Conservation (phyloP, 2,888 invertebrate genomes). For the Notodonta ziczac region DNA sequence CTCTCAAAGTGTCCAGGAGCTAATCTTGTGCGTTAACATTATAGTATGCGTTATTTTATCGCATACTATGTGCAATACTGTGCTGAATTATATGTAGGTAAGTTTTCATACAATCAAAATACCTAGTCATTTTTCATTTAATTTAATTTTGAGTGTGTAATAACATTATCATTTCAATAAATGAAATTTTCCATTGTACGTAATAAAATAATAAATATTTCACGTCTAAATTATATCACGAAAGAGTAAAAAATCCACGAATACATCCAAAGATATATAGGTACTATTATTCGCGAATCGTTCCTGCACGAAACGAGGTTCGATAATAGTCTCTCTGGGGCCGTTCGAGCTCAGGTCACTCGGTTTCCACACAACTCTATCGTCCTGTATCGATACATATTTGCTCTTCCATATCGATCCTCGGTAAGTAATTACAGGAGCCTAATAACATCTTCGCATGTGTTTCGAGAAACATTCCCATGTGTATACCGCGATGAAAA, state of each 20-base stretch:
- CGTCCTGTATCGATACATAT: slow-evolving; percentile 54
- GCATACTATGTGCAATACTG: slow-evolving; percentile 21
- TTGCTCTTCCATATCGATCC: slow-evolving; percentile 51
- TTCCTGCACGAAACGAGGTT: slow-evolving; percentile 57
- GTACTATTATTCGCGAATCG: slow-evolving; percentile 44
- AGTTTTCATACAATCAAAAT: no score
- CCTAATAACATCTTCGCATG: slow-evolving; percentile 58
- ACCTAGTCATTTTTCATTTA: no score
- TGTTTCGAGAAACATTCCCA: slow-evolving; percentile 45
- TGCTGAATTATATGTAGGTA: slow-evolving; percentile 1
- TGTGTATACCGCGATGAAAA: slow-evolving; percentile 37
- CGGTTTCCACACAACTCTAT: slow-evolving; percentile 58
- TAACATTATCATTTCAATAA: no score
- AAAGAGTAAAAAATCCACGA: slow-evolving; percentile 34
- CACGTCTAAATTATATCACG: slow-evolving; percentile 14
- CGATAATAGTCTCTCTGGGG: slow-evolving; percentile 66
- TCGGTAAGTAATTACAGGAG: slow-evolving; percentile 64
- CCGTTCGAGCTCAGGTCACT: slow-evolving; percentile 61
- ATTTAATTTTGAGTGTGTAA: no score
- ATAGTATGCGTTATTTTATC: slow-evolving; percentile 50
- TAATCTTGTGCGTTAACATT: slow-evolving; percentile 61
- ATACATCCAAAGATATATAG: slow-evolving; percentile 52
- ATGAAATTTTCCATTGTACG: no score
- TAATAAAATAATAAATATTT: no score
- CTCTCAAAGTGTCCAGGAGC: slow-evolving; percentile 72